Evolutionary conservation across 2,797 vertebrate genomes (phyloP), one percentile per base, ranked within the genome.

Genomic region (Scleropages formosus): DNA sequence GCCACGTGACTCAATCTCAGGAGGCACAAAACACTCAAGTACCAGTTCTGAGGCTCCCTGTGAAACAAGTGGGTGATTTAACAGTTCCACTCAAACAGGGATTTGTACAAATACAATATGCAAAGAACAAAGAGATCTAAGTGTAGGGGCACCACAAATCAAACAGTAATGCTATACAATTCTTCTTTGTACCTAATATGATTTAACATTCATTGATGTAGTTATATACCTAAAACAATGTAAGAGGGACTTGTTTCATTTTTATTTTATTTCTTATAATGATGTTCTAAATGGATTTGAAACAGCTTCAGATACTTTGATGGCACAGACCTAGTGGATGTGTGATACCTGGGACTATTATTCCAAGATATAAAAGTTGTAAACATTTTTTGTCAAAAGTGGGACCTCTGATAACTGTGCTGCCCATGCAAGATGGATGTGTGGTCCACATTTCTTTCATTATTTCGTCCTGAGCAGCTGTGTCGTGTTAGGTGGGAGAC

Each of bases 1-100:
- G 80, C 77, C 82, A 81, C 85, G 85, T 84, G 86, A 86, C 81
- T 88, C 83, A 85, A 86, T 88, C 84, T 64, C 82, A 73, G 79
- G 66, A 80, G 80, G 82, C 81, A 82, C 69, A 83, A 80, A 71
- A 73, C 87, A 87, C 84, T 82, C 84, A 84, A 84, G 82, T 75
- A 83, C 66, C 80, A 77, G 79, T 85, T 86, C 68, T 20, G 56
- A 46, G n/a, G 44, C n/a, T 53, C 39, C 69, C 63, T 60, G 11
- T 73, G 56, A 62, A 10, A 24, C 3, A 24, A 26, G 73, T 63
- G 62, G 31, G 18, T 8, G 47, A 53, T 76, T 78, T 76, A 75
- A 75, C 79, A 76, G 77, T 75, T 56, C 26, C 51, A 65, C 61
- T 44, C 20, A 46, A 58, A 53, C 58, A 53, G 46, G 46, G 12